These are phyloP conservation scores for Mus spretus DNA, from an alignment of 2,797 vertebrate species.

Conservation along the genomic window DNA sequence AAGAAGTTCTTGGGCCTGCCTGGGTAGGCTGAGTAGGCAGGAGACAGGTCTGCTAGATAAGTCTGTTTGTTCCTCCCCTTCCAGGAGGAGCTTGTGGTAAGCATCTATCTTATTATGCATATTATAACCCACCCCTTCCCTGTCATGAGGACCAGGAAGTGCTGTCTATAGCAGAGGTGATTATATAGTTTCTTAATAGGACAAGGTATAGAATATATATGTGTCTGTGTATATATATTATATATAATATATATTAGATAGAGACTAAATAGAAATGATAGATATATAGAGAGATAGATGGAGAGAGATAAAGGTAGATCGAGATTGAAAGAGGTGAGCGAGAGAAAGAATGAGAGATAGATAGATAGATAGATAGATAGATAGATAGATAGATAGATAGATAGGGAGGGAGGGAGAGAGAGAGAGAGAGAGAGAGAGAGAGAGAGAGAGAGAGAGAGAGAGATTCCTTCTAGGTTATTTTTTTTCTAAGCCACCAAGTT, in stretches of 20 bases:
- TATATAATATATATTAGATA: background rate
- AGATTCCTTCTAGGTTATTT: background rate
- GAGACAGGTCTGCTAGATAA: background rate
- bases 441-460: background rate
- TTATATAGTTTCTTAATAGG: background rate
- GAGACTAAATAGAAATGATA: background rate
- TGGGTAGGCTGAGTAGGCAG: background rate
- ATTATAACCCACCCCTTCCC: rapidly evolving
- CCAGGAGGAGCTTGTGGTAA: background rate
- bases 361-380: too few relatives aligned
- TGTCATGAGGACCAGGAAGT: background rate
- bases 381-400: too few relatives aligned
- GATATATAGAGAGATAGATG: background rate
- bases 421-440: too few relatives aligned
- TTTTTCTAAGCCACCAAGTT: background rate
- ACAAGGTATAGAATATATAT: background rate
- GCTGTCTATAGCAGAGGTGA: background rate
- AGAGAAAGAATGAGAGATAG: too few relatives aligned
- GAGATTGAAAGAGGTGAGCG: too few relatives aligned
- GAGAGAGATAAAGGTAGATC: background rate
- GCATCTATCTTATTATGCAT: background rate
- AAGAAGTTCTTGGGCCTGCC: background rate
- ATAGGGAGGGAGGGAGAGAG: too few relatives aligned
- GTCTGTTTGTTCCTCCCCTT: background rate
- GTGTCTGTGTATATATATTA: too few relatives aligned